A percentile compares a stretch with the other conserved stretches of the same genome.
Conservation (phyloP, 1,140 invertebrate genomes). For the Drosophila sulfurigaster region DNA sequence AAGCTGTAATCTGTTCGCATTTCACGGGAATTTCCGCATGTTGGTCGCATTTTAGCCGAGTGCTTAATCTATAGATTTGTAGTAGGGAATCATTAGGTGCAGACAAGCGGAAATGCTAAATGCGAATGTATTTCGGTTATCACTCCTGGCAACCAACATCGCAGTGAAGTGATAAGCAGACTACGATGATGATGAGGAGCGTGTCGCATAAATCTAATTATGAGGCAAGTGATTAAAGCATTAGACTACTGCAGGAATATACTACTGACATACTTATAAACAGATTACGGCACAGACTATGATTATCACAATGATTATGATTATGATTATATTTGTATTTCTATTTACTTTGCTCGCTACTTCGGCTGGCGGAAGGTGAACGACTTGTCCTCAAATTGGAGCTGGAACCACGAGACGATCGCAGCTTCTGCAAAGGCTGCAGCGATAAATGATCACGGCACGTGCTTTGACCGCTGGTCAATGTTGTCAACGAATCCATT, state of each 20-base stretch:
- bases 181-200: conserved; percentile 17
- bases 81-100: neutral
- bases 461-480: conserved; percentile 45
- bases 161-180: conserved; percentile 21
- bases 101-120: conserved; percentile 34
- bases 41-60: neutral
- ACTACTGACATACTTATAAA: neutral
- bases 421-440: conserved; percentile 55
- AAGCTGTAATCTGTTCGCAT: too few relatives aligned
- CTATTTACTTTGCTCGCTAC: conserved; percentile 77
- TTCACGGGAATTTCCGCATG: too few relatives aligned
- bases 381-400: conserved; percentile 74
- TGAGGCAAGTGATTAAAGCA: conserved; percentile 34
- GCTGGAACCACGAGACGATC: conserved; percentile 64
- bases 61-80: neutral
- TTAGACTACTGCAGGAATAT: conserved; percentile 27
- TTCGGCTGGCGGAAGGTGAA: conserved; percentile 77
- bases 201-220: conserved; percentile 37
- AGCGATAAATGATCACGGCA: conserved; percentile 63
- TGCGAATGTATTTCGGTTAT: conserved; percentile 21
- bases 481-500: conserved; percentile 70
- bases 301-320: neutral
- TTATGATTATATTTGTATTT: conserved; percentile 1
- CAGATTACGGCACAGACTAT: neutral
- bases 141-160: conserved; percentile 24